Evolutionary conservation across 1,140 invertebrate genomes (phyloP).

Genomic region (Elymnias hypermnestra): DNA sequence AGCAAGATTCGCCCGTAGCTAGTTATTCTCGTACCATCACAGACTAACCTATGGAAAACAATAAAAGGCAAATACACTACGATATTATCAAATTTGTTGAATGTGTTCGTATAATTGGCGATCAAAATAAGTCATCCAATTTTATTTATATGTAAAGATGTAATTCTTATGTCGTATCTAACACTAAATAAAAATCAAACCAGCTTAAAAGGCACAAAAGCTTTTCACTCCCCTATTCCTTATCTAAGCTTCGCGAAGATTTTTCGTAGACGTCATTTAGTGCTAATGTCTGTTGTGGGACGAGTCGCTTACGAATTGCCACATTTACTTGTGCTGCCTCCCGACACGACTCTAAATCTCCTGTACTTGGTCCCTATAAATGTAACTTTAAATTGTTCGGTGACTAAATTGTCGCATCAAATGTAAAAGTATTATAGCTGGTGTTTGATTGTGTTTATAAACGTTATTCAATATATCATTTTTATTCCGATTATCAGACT

Average conservation of each 20-base stretch:
- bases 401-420: slow-evolving; percentile 35
- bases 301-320: slow-evolving; percentile 64
- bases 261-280: slow-evolving; percentile 70
- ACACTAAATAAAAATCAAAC: neutral
- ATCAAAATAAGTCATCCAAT: too few species aligned
- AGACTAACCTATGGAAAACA: too few species aligned
- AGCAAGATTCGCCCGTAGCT: too few species aligned
- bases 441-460: too few species aligned
- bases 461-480: too few species aligned
- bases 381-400: slow-evolving; percentile 53
- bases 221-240: slow-evolving; percentile 54
- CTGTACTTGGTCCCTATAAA: slow-evolving; percentile 61
- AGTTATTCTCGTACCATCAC: too few species aligned
- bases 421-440: slow-evolving; percentile 15
- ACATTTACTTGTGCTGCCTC: slow-evolving; percentile 54
- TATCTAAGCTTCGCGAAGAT: slow-evolving; percentile 54
- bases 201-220: slow-evolving; percentile 21
- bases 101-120: too few species aligned
- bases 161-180: too few species aligned
- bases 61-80: too few species aligned
- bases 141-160: too few species aligned
- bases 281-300: slow-evolving; percentile 64
- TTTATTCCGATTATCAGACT: too few species aligned
- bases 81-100: too few species aligned
- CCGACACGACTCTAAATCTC: slow-evolving; percentile 57